phyloP scores from a whole-genome alignment of 2,113 vertebrate species.

The Cololabis saira region DNA sequence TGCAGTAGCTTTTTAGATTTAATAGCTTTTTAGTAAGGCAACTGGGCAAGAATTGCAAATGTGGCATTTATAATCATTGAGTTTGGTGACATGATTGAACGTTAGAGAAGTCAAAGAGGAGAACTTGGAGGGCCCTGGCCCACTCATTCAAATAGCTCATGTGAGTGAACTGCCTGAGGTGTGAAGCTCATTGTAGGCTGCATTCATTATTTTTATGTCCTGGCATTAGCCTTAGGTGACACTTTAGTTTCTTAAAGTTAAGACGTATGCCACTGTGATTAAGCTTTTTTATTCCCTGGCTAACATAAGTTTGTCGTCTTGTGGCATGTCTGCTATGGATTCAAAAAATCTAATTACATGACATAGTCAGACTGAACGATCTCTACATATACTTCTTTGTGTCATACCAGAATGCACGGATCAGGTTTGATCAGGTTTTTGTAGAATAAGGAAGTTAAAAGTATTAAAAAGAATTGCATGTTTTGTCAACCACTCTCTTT shows the following conservation, averaged over 20 bases:
- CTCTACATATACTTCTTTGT: no score
- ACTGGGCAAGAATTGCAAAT: slow-evolving; percentile 66
- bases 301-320: neutral
- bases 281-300: slow-evolving; percentile 8
- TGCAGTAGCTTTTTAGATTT: slow-evolving; percentile 52
- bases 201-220: slow-evolving; percentile 65
- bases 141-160: slow-evolving; percentile 64
- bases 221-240: slow-evolving; percentile 45
- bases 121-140: slow-evolving; percentile 35
- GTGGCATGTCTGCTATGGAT: neutral
- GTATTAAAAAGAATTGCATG: no score
- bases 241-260: slow-evolving; percentile 49
- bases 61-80: slow-evolving; percentile 67
- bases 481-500: no score
- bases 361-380: no score
- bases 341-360: neutral
- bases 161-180: slow-evolving; percentile 47
- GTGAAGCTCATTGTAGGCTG: slow-evolving; percentile 50
- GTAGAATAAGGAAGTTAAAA: no score
- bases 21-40: slow-evolving; percentile 46
- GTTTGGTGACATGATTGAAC: slow-evolving; percentile 67
- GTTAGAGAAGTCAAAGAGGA: slow-evolving; percentile 61
- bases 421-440: no score
- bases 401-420: no score
- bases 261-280: slow-evolving; percentile 21